Evolutionary conservation across 2,797 vertebrate genomes (phyloP), one percentile per base, ranked within the genome.

Genomic region (Centroberyx gerrardi): DNA sequence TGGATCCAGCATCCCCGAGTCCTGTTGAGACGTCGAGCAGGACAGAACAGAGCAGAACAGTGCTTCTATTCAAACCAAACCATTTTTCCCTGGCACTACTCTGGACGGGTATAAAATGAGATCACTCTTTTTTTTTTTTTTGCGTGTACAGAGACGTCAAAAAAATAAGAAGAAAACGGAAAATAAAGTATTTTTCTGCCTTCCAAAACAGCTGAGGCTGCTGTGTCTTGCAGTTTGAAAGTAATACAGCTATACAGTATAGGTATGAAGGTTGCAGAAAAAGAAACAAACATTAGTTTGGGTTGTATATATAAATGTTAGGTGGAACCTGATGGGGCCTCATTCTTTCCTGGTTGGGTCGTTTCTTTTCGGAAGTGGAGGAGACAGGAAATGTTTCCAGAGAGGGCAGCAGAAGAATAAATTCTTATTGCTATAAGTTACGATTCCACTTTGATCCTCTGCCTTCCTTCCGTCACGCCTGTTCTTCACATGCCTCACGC

Each of bases 1-100:
- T 90, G 92, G 84, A 90, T 84, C 84, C 76, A 86, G 85, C 62
- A 80, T 87, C 85, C 46, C 29, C 60, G 79, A 81, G 84, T 73
- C 62, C 51, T 82, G 73, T 56, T 77, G 78, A 86, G 90, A 80
- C 79, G 52, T 62, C 82, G 77, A 76, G 76, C 84, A 84, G 75
- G 60, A 82, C 77, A 86, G 83, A 90, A 68, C 74, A 71, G 80
- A 85, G 84, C 66, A 88, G 92, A 95, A 95, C 93, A 95, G 90
- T 89, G 88, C 73, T 68, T 84, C 93, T 87, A 93, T 96, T 95
- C 90, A 95, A 90, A 92, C 81, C 68, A 73, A 90, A 84, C 86
- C 83, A 83, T 89, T 92, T 90, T 90, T 78, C 88, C 82, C 82
- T 92, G 92, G 91, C 92, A 82, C 38, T 10, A 71, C 38, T 85